phyloP scores from a whole-genome alignment of 2,888 invertebrate species.

The Perizoma affinitatum region DNA sequence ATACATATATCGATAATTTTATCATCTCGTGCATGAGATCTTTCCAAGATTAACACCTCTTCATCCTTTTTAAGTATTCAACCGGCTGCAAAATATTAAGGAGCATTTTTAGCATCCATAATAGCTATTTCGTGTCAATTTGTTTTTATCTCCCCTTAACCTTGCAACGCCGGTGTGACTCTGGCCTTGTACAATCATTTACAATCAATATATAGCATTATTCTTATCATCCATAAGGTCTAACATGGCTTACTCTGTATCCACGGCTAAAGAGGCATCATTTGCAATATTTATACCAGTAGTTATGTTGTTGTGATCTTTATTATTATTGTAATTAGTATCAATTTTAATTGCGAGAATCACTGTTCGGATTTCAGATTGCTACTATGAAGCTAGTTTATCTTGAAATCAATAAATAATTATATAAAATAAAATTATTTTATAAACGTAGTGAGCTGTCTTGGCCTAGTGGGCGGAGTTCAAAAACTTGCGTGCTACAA shows the following conservation, averaged over 20 bases:
- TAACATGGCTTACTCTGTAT: slow-evolving; percentile 9
- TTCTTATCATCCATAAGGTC: slow-evolving; percentile 18
- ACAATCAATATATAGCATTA: slow-evolving; percentile 34
- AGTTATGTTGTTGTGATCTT: slow-evolving; percentile 33
- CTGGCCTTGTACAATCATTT: slow-evolving; percentile 61
- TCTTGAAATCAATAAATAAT: neutral
- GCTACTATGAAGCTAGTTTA: neutral
- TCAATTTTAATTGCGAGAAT: slow-evolving; percentile 33
- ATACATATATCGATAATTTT: too few species aligned
- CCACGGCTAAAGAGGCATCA: slow-evolving; percentile 22
- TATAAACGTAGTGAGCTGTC: too few species aligned
- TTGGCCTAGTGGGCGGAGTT: too few species aligned
- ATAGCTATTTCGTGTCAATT: slow-evolving; percentile 51
- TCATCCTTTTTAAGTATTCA: slow-evolving; percentile 28
- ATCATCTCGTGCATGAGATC: too few species aligned
- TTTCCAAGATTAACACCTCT: neutral
- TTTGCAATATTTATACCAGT: slow-evolving; percentile 30
- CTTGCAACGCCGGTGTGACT: slow-evolving; percentile 59
- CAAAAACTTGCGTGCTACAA: too few species aligned
- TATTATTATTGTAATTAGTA: slow-evolving; percentile 39
- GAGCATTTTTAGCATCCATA: slow-evolving; percentile 38
- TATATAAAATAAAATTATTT: too few species aligned
- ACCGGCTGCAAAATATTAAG: slow-evolving; percentile 38
- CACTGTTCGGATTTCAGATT: slow-evolving; percentile 3
- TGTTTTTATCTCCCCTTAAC: slow-evolving; percentile 70